Percentiles rank a stretch among this genome's conserved stretches.
Evolutionary conservation across 2,113 vertebrate genomes (phyloP).

Genomic region (Tragelaphus imberbis): DNA sequence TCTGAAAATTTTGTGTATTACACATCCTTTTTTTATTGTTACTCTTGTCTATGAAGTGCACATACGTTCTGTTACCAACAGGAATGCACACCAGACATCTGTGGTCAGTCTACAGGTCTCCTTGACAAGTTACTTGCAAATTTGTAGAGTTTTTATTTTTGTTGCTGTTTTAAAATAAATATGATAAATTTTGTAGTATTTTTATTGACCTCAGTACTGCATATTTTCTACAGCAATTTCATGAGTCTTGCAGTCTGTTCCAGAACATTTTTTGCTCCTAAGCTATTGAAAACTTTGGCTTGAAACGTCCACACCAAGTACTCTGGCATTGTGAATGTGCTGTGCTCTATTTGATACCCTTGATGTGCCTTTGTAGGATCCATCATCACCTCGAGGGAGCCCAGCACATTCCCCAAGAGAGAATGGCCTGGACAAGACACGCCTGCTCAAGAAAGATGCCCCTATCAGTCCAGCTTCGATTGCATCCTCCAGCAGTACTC

Average conservation of each 20-base stretch:
- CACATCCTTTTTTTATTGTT: not conserved
- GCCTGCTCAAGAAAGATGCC: slow-evolving; percentile 96
- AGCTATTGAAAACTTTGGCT: not conserved
- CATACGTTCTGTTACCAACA: not conserved
- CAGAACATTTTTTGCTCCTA: not conserved
- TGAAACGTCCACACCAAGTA: not conserved
- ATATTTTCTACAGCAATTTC: slow-evolving; percentile 7
- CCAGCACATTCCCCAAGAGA: slow-evolving; percentile 96
- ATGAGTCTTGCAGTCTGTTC: not conserved
- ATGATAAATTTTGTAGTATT: not conserved
- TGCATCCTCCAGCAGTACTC: slow-evolving; percentile 98
- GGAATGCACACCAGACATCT: not conserved
- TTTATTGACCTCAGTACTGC: not conserved
- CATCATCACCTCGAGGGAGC: slow-evolving; percentile 94
- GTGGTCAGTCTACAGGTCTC: not conserved
- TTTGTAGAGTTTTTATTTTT: not conserved
- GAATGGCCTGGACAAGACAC: slow-evolving; percentile 96
- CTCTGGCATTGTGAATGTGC: not conserved
- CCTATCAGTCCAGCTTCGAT: slow-evolving; percentile 97
- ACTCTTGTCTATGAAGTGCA: not conserved
- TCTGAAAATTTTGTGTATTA: not conserved
- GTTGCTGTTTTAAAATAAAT: slow-evolving; percentile 22
- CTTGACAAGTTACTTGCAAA: not conserved
- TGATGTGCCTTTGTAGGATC: slow-evolving; percentile 85
- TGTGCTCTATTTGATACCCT: not conserved